Base-by-base conservation (phyloP, 2,888 invertebrate species). In the Philopedon plagiatum region DNA sequence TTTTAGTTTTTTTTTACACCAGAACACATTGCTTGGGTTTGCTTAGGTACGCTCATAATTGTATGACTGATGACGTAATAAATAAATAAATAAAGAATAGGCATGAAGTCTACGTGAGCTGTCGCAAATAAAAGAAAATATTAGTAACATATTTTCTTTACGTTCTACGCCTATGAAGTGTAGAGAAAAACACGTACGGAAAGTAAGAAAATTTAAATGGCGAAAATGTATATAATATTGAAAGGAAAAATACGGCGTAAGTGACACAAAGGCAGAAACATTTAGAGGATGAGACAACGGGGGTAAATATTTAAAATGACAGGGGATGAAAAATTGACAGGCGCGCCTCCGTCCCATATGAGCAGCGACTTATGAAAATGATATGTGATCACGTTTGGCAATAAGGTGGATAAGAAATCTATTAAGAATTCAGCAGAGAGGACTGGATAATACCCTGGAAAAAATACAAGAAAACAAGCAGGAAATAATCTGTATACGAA, bases 171-270 rank as follows among this genome's bases (percentile, higher is more conserved):
- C 70, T 29, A 58, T 70, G 70, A 13, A 4, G 41, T 8, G 34
- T 57, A 37, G 26, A 29, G 21, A 34, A 56, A 56, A 34, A 83
- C 83, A 83, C 83, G 82, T 80, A 78, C 80, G 79, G 79, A 77
- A 80, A 78, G 79, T 80, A 79, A 77, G 81, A 80, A 82, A 81
- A 81, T 82, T 82, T 82, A 80, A 81, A 79, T 77, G 79, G 63
- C 71, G 63, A 74, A 65, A 73, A 73, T 75, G 72, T 79, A 78
- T 79, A 77, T 78, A 78, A 78, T 78, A 80, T 80, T 80, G 79
- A 80, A 78, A 80, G 80, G 80, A 80, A 77, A 68, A 71, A 74
- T 71, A 67, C 60, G 71, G 54, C 67, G 44, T 71, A 71, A 74
- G 74, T 74, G 74, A 74, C 74, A 71, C 71, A 71, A 71, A 74